Conservation (phyloP, 2,888 invertebrate species). For the Barypeithes pellucidus region DNA sequence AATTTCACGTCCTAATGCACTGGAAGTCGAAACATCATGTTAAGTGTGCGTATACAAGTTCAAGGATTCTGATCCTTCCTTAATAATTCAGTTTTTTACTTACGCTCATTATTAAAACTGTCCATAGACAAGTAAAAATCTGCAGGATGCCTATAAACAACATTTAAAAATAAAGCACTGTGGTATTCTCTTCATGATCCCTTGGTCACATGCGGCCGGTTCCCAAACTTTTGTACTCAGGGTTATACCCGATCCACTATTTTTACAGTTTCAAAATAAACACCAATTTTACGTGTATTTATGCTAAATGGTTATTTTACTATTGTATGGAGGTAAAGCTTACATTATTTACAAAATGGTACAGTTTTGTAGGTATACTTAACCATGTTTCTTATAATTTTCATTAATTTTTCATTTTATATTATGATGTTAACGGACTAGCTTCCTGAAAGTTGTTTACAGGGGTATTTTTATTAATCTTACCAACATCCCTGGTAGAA, state of each 20-base stretch:
- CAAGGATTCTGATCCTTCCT: background rate
- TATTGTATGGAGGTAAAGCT: slow-evolving; percentile 68
- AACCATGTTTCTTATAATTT: slow-evolving; percentile 32
- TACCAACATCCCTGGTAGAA: too few species aligned
- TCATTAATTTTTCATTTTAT: background rate
- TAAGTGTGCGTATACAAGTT: background rate
- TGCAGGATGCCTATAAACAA: slow-evolving; percentile 69
- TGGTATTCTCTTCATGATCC: slow-evolving; percentile 70
- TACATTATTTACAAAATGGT: slow-evolving; percentile 63
- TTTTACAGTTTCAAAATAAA: slow-evolving; percentile 62
- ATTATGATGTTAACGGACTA: too few species aligned
- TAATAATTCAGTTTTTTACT: slow-evolving; percentile 20
- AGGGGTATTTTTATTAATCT: too few species aligned
- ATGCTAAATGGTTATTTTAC: slow-evolving; percentile 63
- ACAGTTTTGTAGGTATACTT: slow-evolving; percentile 44
- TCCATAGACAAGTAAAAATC: slow-evolving; percentile 70
- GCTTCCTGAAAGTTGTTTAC: too few species aligned
- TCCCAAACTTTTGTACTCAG: slow-evolving; percentile 69
- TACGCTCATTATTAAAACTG: slow-evolving; percentile 47
- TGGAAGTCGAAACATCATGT: background rate
- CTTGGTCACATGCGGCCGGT: slow-evolving; percentile 66
- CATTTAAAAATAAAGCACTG: slow-evolving; percentile 69
- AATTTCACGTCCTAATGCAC: too few species aligned
- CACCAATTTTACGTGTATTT: slow-evolving; percentile 67
- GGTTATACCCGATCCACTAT: slow-evolving; percentile 66